A percentile compares a stretch with the other conserved stretches of the same genome.
phyloP scores from a whole-genome alignment of 2,113 vertebrate genomes.

The Blennius ocellaris region DNA sequence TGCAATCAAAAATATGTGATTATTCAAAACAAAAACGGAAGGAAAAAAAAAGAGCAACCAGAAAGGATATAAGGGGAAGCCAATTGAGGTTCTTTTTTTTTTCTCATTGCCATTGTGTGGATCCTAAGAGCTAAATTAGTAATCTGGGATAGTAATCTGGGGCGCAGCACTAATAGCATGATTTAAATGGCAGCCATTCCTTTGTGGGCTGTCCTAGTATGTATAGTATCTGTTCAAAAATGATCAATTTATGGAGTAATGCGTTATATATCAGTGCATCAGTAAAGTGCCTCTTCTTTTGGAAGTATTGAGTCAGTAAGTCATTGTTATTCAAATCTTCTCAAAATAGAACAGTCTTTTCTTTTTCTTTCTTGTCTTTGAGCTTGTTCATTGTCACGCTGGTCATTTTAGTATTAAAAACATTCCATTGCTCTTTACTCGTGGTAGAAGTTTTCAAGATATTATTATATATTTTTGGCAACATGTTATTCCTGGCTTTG shows the following conservation, averaged over 20 bases:
- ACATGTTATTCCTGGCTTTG: no score
- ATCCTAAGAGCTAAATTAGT: slow-evolving; percentile 1
- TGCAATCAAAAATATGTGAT: slow-evolving; percentile 48
- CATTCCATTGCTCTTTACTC: no score
- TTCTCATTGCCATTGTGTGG: slow-evolving; percentile 19
- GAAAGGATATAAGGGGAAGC: slow-evolving; percentile 37
- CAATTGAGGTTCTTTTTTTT: slow-evolving; percentile 11
- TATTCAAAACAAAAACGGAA: slow-evolving; percentile 59
- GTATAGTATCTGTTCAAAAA: neutral
- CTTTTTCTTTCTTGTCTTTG: no score
- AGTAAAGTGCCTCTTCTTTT: no score
- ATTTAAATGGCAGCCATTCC: neutral
- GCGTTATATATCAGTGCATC: no score
- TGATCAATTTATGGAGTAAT: neutral
- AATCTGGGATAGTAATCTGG: neutral
- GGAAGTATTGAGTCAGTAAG: no score
- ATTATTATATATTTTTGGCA: no score
- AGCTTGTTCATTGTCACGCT: no score
- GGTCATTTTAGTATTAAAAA: no score
- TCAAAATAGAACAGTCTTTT: no score
- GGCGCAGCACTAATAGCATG: neutral
- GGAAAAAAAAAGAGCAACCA: slow-evolving; percentile 9
- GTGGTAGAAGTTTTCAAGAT: no score
- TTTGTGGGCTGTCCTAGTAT: accelerated
- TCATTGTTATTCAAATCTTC: no score